Evolutionary conservation across 2,888 invertebrate species (phyloP), one percentile per base, ranked within the genome.

Genomic region (Melolontha melolontha): DNA sequence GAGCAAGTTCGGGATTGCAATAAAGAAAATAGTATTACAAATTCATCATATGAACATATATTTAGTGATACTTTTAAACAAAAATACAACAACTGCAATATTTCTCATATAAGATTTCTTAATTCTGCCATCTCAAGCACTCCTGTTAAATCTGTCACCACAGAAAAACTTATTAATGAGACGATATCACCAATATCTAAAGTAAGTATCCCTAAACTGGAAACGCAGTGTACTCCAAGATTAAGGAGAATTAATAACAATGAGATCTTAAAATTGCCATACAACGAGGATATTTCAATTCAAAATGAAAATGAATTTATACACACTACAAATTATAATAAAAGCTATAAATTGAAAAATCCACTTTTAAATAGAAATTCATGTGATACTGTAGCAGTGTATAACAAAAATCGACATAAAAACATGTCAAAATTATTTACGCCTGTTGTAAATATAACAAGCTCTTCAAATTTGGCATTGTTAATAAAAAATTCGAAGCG

Each of bases 61-160:
- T 65, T 65, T 52, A 65, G 65, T 14, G 41, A 65, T 12, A 65
- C 42, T 5, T 65, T 65, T 11, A 41, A 7, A 5, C 34, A 65
- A 29, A 51, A 44, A 14, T 65, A 65, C 17, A 42, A 29, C 6
- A 64, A 64, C n/a, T n/a, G 12, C 8, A 34, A 34, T 34, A 8
- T 34, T 14, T 7, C 29, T 8, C 16, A 16, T 29, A 22, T 16
- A 29, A 4, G 29, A 7, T 8, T 5, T 34, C 5, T 22, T 14
- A 22, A 47, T 42, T 41, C 64, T 7, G 16, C 27, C 11, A 29
- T 64, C 5, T 64, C 52, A 11, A 64, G 64, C 34, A 65, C 65
- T 8, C 65, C 65, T 1, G 5, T 65, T n/a, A 12, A 5, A n/a
- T 17, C 17, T 0, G 14, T 16, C 16, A 6, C 16, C 8, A n/a